Evolutionary conservation across 23 tunicate species (phyloP), one percentile per base, ranked within the genome.

Genomic region (Halocynthia roretzi): DNA sequence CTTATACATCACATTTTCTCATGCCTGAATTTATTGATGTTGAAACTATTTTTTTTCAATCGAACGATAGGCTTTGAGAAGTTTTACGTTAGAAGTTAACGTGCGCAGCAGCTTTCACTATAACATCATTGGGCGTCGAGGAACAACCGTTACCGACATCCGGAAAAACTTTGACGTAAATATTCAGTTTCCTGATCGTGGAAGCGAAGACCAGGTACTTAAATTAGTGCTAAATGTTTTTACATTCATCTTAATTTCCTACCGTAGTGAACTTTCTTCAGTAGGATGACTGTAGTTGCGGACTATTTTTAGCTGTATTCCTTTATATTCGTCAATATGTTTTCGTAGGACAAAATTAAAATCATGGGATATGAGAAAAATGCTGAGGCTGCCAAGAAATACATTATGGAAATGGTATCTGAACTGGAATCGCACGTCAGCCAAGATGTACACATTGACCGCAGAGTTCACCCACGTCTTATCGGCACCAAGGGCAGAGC

Each of bases 401-500:
- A 77, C 57, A 89, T 96, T 69, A 54, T 90, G 77, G 72, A 56
- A 44, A 82, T 96, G 40, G 96, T 91, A 19, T 64, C 74, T 17
- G 96, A 86, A 18, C 86, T 96, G 19, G 96, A 85, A 60, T 85
- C 93, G 19, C 99, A 96, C 87, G 83, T 96, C 85, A 85, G 91
- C 63, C 96, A 89, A 73, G 99, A 96, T 52, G 84, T 96, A 8
- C 96, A 90, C 77, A 96, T 96, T 54, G 96, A 86, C 77, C 83
- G 91, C 31, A 63, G 80, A 52, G 93, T 90, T 51, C 99, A 96
- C 80, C 93, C 96, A 7, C 80, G 99, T 44, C 85, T 96, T 56
- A 96, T 96, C 77, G 99, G 99, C 52, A 60, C 88, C 49, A 92
- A 87, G 58, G 99, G 99, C 75, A 77, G 93, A 74, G 88, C 85